Base-by-base conservation (phyloP, 2,113 vertebrate species). In the Brienomyrus brachyistius region DNA sequence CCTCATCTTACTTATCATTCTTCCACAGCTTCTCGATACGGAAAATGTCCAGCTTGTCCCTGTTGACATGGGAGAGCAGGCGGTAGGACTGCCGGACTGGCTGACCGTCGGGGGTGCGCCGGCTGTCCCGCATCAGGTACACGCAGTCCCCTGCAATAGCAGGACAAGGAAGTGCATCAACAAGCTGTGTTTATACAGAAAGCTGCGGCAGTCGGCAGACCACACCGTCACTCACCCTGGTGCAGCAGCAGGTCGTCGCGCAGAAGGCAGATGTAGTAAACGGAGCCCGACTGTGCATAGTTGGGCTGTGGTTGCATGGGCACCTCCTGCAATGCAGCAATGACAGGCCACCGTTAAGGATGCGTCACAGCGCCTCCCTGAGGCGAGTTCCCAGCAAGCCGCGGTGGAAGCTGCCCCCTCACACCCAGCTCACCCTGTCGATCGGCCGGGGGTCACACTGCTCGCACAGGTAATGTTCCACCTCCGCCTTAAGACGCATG, bases 21-120 rank as follows among this genome's bases (percentile, higher is more conserved):
- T 99, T 99, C 98, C 98, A 99, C 90, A 99, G 97, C 52, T 99
- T 99, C 92, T 99, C 98, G 0, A 99, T 99, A 88, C 98, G 97
- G 95, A 99, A 99, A 94, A 99, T 99, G 92, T 99, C 98, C 1
- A 99, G 97, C 91, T 99, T 99, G 90, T 99, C 98, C 86, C 98
- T 93, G 94, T 99, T 99, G 93, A 99, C 93, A 93, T 99, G 98
- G 90, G 98, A 97, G 89, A 99, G 93, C 35, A 99, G 97, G 0
- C 98, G 96, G 90, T 99, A 99, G 0, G 98, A 99, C 92, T 99
- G 98, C 1, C 98, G 96, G 50, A 99, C 96, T 0, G 98, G 98
- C 93, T 99, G 98, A 17, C 98, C 98, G 50, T 99, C 98, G 0
- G 97, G 95, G 0, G 97, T 97, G 52, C 98, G 96, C 8, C 98